Conservation (phyloP, 2,888 invertebrate genomes). For the Cotesia congregata region DNA sequence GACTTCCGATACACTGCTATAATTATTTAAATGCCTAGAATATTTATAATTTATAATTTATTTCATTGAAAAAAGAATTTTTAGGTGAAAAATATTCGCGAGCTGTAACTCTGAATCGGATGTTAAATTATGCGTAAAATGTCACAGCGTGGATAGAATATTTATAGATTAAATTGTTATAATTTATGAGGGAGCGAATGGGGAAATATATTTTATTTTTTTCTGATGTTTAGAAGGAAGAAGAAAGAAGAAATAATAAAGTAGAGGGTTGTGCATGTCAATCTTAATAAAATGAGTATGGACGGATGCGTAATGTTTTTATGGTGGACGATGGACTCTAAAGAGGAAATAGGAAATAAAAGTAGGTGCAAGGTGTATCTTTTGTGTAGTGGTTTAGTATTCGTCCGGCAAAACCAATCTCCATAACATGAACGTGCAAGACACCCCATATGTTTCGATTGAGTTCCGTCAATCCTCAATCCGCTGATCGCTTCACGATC, state of each 20-base stretch:
- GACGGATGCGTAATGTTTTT: slow-evolving; percentile 29
- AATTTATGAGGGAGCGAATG: slow-evolving; percentile 3
- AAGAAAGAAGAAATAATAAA: not conserved
- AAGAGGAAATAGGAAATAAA: slow-evolving; percentile 18
- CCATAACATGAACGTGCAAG: slow-evolving; percentile 52
- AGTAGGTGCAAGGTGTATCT: not conserved
- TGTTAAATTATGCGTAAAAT: slow-evolving; percentile 69
- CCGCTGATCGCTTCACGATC: slow-evolving; percentile 31
- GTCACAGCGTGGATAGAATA: slow-evolving; percentile 63
- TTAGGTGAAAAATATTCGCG: slow-evolving; percentile 30
- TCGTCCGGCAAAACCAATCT: slow-evolving; percentile 52
- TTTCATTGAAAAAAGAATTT: not conserved
- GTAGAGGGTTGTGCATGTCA: slow-evolving; percentile 18
- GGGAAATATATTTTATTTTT: slow-evolving; percentile 1
- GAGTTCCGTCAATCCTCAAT: slow-evolving; percentile 39
- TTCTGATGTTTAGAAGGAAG: not conserved
- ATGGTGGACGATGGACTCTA: slow-evolving; percentile 33
- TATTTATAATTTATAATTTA: slow-evolving; percentile 11
- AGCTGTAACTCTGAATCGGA: slow-evolving; percentile 57
- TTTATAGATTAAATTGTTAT: slow-evolving; percentile 46
- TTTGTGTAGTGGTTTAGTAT: slow-evolving; percentile 51
- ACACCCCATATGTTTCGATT: slow-evolving; percentile 46
- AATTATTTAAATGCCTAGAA: slow-evolving; percentile 60
- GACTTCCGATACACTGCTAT: slow-evolving; percentile 55
- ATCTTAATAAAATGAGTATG: slow-evolving; percentile 33